These are phyloP conservation scores for Psilopogon haemacephalus DNA, from an alignment of 2,113 vertebrate genomes.

Conservation along the genomic window DNA sequence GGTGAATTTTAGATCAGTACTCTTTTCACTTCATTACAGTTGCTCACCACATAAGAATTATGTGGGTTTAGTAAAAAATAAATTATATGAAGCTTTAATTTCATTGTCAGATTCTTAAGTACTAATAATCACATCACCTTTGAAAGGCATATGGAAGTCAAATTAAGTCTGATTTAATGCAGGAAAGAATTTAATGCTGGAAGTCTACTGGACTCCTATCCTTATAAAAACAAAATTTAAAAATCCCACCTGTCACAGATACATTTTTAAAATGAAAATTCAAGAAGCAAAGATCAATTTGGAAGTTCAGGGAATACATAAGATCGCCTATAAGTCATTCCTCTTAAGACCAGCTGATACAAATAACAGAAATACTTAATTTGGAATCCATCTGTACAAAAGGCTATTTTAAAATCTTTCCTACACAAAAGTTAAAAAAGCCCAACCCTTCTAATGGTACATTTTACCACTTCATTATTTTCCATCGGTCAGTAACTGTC, in stretches of 20 bases:
- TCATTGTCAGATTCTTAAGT: not conserved
- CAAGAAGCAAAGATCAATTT: not conserved
- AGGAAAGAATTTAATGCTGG: not conserved
- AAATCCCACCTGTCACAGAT: accelerated
- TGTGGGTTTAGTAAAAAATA: not conserved
- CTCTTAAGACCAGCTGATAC: not conserved
- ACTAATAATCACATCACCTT: not conserved
- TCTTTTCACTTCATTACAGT: not conserved
- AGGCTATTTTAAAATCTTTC: not conserved
- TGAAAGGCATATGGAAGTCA: not conserved
- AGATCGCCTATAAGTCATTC: not conserved
- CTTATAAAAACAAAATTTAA: not conserved
- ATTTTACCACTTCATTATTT: not conserved
- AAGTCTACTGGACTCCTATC: not conserved
- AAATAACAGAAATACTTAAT: not conserved
- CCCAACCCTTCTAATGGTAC: not conserved
- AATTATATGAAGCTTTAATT: not conserved
- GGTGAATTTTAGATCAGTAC: not conserved
- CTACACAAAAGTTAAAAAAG: not conserved
- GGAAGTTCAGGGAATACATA: not conserved
- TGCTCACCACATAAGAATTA: not conserved
- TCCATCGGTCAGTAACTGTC: not conserved
- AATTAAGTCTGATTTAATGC: not conserved
- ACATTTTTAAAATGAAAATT: not conserved
- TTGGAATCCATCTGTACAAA: not conserved